phyloP scores from a whole-genome alignment of 2,888 invertebrate species.

The Callinectes sapidus region DNA sequence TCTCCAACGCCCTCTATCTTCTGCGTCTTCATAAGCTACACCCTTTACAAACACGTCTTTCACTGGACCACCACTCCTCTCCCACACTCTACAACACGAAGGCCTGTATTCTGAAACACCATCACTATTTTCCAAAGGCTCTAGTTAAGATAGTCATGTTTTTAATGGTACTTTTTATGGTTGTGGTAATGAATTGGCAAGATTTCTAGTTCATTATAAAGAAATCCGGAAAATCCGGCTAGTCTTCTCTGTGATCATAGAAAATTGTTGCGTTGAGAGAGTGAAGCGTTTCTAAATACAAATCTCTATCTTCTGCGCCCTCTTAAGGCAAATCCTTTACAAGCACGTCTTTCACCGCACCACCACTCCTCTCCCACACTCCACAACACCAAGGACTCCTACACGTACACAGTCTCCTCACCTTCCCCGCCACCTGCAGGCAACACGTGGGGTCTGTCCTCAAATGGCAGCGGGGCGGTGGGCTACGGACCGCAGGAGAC shows the following conservation, averaged over 20 bases:
- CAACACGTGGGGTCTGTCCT: slow-evolving; percentile 89
- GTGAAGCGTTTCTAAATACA: no score
- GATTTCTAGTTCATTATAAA: no score
- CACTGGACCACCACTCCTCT: neutral
- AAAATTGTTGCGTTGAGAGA: no score
- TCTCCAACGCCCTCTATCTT: neutral
- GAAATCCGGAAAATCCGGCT: no score
- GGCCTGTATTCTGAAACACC: no score
- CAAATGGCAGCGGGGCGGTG: slow-evolving; percentile 76
- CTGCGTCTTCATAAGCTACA: neutral
- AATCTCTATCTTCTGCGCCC: neutral
- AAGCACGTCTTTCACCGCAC: neutral
- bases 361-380: neutral
- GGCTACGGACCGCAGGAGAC: slow-evolving; percentile 94
- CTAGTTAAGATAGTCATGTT: no score
- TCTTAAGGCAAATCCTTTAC: neutral
- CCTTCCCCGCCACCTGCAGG: slow-evolving; percentile 77
- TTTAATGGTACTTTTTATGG: no score
- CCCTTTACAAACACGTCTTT: neutral
- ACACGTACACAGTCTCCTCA: neutral
- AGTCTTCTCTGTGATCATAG: no score
- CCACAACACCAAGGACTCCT: neutral
- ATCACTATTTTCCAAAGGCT: no score
- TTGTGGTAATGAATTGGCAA: no score
- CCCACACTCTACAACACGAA: neutral